Evolutionary conservation across 2,113 vertebrate species (phyloP), one percentile per base, ranked within the genome.

Genomic region (Desmodus rotundus): DNA sequence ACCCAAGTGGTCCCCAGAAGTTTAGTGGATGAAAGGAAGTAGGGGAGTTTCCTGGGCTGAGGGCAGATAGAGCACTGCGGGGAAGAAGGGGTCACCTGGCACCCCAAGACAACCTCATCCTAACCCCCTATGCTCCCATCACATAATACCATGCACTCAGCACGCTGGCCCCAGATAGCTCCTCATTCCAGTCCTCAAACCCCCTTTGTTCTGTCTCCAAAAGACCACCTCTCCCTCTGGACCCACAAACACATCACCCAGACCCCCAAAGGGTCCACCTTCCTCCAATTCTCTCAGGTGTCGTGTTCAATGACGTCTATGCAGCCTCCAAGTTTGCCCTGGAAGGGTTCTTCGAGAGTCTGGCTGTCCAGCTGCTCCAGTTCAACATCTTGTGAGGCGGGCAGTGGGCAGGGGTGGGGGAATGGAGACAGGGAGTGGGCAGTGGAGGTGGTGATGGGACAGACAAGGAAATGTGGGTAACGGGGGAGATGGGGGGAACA

Each of bases 311-410:
- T 0, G 99, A 99, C 0, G 97, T 99, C 97, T 99, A 99, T 12
- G 98, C 99, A 0, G 99, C 99, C 96, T 99, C 99, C 82, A 99
- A 99, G 98, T 99, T 99, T 19, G 99, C 99, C 31, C 98, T 99
- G 96, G 99, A 99, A 96, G 99, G 99, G 0, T 99, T 99, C 98
- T 99, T 99, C 33, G 99, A 99, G 98, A 99, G 99, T 65, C 97
- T 99, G 97, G 99, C 99, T 0, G 98, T 99, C 91, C 99, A 99
- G 77, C 98, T 99, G 83, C 98, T 99, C 63, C 99, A 99, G 96
- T 99, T 99, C 98, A 99, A 99, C 93, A 97, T 99, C 95, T 98
- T 98, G 99, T 99, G 98, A 98, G 99, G 97, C 4, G 1, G 56
- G 63, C 9, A 0, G 13, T 9, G 33, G 65, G 41, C 0, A 0